phyloP scores from a whole-genome alignment of 2,113 vertebrate species.

The Microcebus tavaratra region DNA sequence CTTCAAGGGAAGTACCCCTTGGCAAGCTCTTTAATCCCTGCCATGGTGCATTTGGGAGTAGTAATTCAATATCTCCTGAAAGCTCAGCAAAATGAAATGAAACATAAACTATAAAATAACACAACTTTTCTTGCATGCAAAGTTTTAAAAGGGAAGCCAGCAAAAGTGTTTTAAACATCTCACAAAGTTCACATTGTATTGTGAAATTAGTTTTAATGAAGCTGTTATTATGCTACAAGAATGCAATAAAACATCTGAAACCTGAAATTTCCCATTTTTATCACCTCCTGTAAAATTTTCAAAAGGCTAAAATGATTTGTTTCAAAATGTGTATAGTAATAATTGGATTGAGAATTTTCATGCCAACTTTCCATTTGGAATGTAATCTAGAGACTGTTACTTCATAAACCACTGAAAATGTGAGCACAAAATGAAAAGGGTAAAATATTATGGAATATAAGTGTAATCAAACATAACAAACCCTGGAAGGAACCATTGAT shows the following conservation, averaged over 20 bases:
- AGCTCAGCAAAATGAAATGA: constrained; percentile 1
- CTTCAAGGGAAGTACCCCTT: not conserved
- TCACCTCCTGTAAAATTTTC: constrained; percentile 71
- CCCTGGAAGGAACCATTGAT: constrained; percentile 41
- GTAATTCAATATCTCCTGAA: constrained; percentile 22
- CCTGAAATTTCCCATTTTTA: constrained; percentile 72
- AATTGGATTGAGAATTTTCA: constrained; percentile 72
- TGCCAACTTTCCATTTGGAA: constrained; percentile 80
- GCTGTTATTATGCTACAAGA: constrained; percentile 64
- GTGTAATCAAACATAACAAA: constrained; percentile 51
- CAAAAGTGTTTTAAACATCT: not conserved
- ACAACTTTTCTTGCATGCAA: not conserved
- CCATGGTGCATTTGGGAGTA: not conserved
- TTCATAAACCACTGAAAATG: constrained; percentile 74
- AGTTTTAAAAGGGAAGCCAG: constrained; percentile 1
- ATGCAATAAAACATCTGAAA: constrained; percentile 77
- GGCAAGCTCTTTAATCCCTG: not conserved
- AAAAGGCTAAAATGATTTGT: constrained; percentile 78
- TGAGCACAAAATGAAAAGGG: constrained; percentile 69
- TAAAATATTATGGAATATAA: constrained; percentile 61
- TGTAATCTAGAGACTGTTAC: constrained; percentile 72
- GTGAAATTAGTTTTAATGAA: constrained; percentile 73
- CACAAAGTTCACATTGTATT: constrained; percentile 57
- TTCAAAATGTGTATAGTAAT: constrained; percentile 78
- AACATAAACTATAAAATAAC: not conserved